A percentile compares a stretch with the other conserved stretches of the same genome.
Conservation (phyloP, 2,888 invertebrate species). For the Cantharis nigra region DNA sequence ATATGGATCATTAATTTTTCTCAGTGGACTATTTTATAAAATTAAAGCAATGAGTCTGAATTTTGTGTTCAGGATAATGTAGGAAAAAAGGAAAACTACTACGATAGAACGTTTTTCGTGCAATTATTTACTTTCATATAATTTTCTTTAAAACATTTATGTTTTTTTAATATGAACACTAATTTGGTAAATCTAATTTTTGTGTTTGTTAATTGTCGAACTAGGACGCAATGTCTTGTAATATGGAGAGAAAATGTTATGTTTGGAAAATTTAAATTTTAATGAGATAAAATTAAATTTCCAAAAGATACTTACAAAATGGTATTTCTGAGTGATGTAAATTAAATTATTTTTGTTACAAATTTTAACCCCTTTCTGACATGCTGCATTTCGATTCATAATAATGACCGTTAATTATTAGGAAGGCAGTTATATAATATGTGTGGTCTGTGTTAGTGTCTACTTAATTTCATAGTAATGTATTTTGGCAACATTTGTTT, state of each 20-base stretch:
- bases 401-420: conserved; percentile 14
- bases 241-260: neutral
- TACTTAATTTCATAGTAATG: conserved; percentile 3
- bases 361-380: neutral
- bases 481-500: neutral
- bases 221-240: neutral
- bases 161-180: neutral
- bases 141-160: too few relatives aligned
- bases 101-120: too few relatives aligned
- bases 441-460: neutral
- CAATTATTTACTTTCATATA: too few relatives aligned
- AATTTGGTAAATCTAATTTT: neutral
- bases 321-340: neutral
- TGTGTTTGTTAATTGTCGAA: neutral
- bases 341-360: neutral
- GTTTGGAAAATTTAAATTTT: neutral
- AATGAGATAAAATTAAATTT: neutral
- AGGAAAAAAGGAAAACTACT: too few relatives aligned
- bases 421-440: neutral
- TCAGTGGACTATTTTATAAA: too few relatives aligned
- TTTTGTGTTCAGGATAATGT: too few relatives aligned
- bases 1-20: too few relatives aligned
- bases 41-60: too few relatives aligned
- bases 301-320: neutral
- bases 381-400: neutral